Percentiles rank a stretch among this genome's conserved stretches.
phyloP scores from a whole-genome alignment of 2,113 vertebrate species.

The Tragelaphus buxtoni region DNA sequence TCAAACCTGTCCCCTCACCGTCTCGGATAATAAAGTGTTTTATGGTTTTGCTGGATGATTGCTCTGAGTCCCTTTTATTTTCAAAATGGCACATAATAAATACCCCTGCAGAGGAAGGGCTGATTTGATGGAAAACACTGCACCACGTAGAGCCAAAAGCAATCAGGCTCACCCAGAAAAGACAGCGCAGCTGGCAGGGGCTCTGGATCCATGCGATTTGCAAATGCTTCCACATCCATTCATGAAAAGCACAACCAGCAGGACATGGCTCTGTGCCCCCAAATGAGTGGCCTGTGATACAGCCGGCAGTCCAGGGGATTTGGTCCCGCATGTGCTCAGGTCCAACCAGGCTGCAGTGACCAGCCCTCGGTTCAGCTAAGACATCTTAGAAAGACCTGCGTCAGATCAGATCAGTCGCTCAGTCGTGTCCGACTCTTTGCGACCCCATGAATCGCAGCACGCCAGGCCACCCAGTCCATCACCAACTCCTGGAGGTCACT shows the following conservation, averaged over 20 bases:
- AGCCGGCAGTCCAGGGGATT: not conserved
- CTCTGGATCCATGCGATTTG: constrained; percentile 21
- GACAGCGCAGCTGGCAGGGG: constrained; percentile 54
- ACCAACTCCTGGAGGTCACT: no score
- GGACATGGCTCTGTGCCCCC: not conserved
- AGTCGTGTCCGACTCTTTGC: no score
- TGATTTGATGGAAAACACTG: constrained; percentile 64
- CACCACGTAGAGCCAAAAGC: constrained; percentile 57
- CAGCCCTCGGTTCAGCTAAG: not conserved
- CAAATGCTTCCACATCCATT: constrained; percentile 46
- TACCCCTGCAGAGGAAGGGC: constrained; percentile 59
- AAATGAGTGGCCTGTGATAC: not conserved
- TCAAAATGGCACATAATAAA: constrained; percentile 74
- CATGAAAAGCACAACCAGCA: constrained; percentile 32
- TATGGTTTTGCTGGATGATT: constrained; percentile 74
- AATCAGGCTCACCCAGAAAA: constrained; percentile 60
- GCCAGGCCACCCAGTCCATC: no score
- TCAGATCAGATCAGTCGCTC: no score
- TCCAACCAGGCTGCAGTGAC: not conserved
- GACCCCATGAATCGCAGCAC: no score
- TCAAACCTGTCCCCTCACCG: constrained; percentile 71
- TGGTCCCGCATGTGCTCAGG: not conserved
- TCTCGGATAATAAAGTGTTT: constrained; percentile 73
- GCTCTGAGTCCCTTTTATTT: constrained; percentile 69
- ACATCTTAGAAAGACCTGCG: not conserved